Evolutionary conservation across 2,888 invertebrate genomes (phyloP).

Genomic region (Sycophila texana): DNA sequence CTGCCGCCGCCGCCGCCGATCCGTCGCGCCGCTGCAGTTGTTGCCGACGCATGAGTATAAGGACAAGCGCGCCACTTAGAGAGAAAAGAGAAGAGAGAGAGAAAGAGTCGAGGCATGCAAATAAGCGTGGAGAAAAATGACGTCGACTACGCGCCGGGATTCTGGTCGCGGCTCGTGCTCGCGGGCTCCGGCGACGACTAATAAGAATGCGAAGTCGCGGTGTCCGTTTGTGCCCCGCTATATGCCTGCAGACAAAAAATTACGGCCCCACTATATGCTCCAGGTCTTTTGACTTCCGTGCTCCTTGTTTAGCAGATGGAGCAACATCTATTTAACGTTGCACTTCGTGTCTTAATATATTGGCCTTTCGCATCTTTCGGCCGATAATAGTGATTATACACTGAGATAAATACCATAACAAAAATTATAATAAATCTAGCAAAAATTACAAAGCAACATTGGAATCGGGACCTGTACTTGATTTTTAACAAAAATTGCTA

Average conservation of each 20-base stretch:
- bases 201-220: conserved; percentile 17
- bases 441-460: too few species aligned
- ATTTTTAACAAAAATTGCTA: too few species aligned
- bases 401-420: too few species aligned
- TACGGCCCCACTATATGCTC: neutral
- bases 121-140: conserved; percentile 39
- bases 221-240: conserved; percentile 5
- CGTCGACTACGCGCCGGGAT: conserved; percentile 16
- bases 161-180: neutral
- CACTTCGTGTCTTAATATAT: neutral
- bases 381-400: too few species aligned
- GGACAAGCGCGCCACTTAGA: too few species aligned
- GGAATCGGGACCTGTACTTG: too few species aligned
- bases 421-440: too few species aligned
- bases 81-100: neutral
- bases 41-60: conserved; percentile 16
- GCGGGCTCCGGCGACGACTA: neutral
- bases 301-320: neutral
- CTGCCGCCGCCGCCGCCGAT: too few species aligned
- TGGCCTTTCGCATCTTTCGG: too few species aligned
- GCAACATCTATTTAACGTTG: neutral
- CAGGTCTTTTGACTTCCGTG: neutral
- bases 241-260: neutral
- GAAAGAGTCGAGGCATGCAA: conserved; percentile 28
- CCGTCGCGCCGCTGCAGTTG: conserved; percentile 15